Evolutionary conservation across 2,888 invertebrate species (phyloP).

Genomic region (Eledone cirrhosa): DNA sequence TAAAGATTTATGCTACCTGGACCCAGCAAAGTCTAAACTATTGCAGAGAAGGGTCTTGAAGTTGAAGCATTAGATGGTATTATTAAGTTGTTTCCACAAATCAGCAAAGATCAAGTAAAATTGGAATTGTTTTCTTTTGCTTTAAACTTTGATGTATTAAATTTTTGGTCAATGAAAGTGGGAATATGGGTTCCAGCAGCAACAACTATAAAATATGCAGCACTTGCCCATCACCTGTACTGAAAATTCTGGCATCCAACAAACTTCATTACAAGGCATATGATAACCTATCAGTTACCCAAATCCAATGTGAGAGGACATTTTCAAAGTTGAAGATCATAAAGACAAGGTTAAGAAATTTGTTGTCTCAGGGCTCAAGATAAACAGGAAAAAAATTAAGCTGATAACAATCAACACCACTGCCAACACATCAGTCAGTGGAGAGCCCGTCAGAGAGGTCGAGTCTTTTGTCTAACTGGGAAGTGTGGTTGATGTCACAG

Average conservation of each 20-base stretch:
- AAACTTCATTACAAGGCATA: background rate
- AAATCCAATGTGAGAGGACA: background rate
- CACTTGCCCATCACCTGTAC: constrained; percentile 15
- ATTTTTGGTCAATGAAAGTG: background rate
- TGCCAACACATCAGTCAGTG: too few species aligned
- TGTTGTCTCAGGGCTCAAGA: too few species aligned
- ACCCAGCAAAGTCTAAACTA: constrained; percentile 24
- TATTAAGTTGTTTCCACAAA: constrained; percentile 20
- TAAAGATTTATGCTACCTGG: background rate
- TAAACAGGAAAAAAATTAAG: too few species aligned
- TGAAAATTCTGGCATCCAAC: constrained; percentile 3
- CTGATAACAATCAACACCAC: too few species aligned
- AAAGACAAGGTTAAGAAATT: too few species aligned
- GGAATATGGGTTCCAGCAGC: background rate
- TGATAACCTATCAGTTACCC: background rate
- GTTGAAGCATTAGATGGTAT: background rate
- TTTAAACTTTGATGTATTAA: constrained; percentile 24
- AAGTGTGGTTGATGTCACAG: too few species aligned
- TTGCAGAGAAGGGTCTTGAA: constrained; percentile 11
- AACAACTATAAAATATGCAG: constrained; percentile 11
- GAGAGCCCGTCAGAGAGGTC: too few species aligned
- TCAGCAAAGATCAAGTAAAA: constrained; percentile 9
- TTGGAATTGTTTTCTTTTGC: constrained; percentile 24
- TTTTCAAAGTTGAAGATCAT: too few species aligned
- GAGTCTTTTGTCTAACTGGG: too few species aligned